A percentile compares a stretch with the other conserved stretches of the same genome.
Evolutionary conservation across 1,140 invertebrate genomes (phyloP).

Genomic region (Phymorhynchus buccinoides): DNA sequence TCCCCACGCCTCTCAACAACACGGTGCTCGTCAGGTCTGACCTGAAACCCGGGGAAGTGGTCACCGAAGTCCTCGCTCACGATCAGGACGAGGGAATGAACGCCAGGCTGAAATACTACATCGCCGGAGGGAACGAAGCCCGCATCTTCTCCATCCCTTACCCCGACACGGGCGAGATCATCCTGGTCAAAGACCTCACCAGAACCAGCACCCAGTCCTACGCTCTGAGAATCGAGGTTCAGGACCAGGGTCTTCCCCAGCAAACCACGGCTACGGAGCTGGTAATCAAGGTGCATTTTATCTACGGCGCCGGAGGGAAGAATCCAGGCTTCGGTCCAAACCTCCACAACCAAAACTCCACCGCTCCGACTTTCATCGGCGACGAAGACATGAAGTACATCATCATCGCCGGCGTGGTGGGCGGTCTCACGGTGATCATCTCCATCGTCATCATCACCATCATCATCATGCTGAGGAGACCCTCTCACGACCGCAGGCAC

Average conservation of each 20-base stretch:
- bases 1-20: constrained; percentile 64
- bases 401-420: constrained; percentile 89
- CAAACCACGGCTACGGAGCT: constrained; percentile 36
- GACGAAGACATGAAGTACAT: constrained; percentile 69
- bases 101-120: constrained; percentile 79
- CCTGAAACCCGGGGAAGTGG: constrained; percentile 85
- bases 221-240: constrained; percentile 76
- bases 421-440: constrained; percentile 93
- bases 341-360: constrained; percentile 36
- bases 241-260: constrained; percentile 71
- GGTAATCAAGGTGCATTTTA: constrained; percentile 40
- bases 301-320: neutral
- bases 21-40: constrained; percentile 91
- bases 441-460: constrained; percentile 80
- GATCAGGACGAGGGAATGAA: constrained; percentile 77
- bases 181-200: constrained; percentile 86
- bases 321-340: neutral
- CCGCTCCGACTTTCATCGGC: constrained; percentile 41
- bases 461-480: constrained; percentile 50
- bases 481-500: constrained; percentile 41
- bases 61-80: constrained; percentile 60
- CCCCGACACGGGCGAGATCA: constrained; percentile 82
- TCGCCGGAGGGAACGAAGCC: constrained; percentile 85
- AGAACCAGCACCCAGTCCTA: constrained; percentile 83
- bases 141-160: constrained; percentile 81